These are phyloP conservation scores for Tiliacea citrago DNA, from an alignment of 2,888 invertebrate genomes.

Conservation along the genomic window DNA sequence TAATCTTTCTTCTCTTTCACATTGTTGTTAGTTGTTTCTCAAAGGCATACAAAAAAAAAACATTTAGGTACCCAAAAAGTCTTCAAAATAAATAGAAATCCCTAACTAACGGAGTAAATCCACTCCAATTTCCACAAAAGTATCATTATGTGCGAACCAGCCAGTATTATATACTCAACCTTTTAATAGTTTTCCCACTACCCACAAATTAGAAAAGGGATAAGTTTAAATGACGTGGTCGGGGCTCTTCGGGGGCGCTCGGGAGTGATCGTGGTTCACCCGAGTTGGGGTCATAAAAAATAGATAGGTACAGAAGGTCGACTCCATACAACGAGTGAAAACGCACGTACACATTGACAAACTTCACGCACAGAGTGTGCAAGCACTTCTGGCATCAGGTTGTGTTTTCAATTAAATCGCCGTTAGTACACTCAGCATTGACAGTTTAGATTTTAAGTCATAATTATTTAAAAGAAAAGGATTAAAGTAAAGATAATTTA, in stretches of 20 bases:
- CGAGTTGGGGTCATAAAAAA: background rate
- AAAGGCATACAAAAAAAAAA: background rate
- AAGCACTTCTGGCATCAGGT: background rate
- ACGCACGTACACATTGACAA: background rate
- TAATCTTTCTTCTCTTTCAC: background rate
- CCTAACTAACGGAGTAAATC: background rate
- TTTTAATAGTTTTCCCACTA: slow-evolving; percentile 32
- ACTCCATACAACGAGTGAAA: background rate
- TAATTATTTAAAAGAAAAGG: background rate
- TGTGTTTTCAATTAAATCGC: background rate
- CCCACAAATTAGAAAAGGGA: slow-evolving; percentile 42
- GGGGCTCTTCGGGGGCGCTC: slow-evolving; percentile 12
- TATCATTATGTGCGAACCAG: slow-evolving; percentile 3
- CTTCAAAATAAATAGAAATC: background rate
- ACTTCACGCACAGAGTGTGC: background rate
- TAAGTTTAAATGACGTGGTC: slow-evolving; percentile 47
- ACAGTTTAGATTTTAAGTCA: background rate
- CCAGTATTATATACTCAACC: slow-evolving; percentile 4
- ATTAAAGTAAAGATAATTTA: background rate
- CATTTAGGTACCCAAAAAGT: background rate
- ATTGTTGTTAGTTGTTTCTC: background rate
- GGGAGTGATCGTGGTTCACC: slow-evolving; percentile 18
- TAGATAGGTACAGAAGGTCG: slow-evolving; percentile 4
- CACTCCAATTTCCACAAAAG: slow-evolving; percentile 5
- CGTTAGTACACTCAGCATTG: background rate